Evolutionary conservation across 2,113 vertebrate genomes (phyloP), one percentile per base, ranked within the genome.

Genomic region (Grantiella picta): DNA sequence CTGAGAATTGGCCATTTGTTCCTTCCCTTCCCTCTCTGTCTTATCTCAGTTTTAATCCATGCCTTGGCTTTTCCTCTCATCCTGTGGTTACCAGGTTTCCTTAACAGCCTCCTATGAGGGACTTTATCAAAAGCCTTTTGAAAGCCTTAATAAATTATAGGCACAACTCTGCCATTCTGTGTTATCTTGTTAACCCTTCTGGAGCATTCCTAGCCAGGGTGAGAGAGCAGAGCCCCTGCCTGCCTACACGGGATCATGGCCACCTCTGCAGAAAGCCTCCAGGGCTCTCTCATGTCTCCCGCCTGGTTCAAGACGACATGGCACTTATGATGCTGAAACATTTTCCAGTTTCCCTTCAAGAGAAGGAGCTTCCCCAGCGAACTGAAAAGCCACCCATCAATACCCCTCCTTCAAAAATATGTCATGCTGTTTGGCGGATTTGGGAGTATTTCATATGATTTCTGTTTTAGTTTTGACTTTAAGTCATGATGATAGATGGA

Each of bases 91-190:
- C 94, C 94, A 85, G 57, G 89, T 92, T 96, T 96, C 84, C 77
- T 96, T 94, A 96, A 94, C 90, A 94, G 93, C 75, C 85, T 96
- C 89, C 89, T 94, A 68, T 69, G 78, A 92, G 69, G 65, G 87
- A 82, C 85, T 91, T 91, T 92, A 96, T 96, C 96, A 96, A 96
- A 96, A 96, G 91, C 86, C 68, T 96, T 97, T 95, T 86, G 77
- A 94, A 95, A 97, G 91, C 84, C 86, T 92, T 93, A 96, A 97
- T 96, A 96, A 95, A 94, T 96, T 96, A 96, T 80, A 86, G 66
- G 56, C 88, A 85, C 0, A 0, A 45, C n/a, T 89, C 50, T 27
- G 35, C 15, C 65, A 71, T 70, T 82, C 86, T 31, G 53, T 86
- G 59, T 82, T 89, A 72, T 82, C 92, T 92, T 73, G 25, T 89